These are phyloP conservation scores for Parnassius mnemosyne DNA, from an alignment of 2,888 invertebrate species.

Conservation along the genomic window DNA sequence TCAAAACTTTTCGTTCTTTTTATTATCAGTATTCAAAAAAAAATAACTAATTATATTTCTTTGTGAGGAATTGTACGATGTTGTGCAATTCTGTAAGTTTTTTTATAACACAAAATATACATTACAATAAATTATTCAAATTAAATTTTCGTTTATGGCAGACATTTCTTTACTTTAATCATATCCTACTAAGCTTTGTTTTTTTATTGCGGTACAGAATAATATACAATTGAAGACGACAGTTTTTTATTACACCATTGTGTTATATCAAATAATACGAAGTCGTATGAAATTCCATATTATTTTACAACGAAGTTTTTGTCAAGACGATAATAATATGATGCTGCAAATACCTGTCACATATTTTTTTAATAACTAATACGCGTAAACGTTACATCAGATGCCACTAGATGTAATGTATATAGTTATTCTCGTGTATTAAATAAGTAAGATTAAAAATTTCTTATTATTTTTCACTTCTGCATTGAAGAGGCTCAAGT, in stretches of 20 bases:
- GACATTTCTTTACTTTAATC: conserved; percentile 20
- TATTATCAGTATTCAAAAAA: too few relatives aligned
- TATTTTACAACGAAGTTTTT: conserved; percentile 14
- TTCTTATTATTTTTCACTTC: too few relatives aligned
- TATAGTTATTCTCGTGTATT: too few relatives aligned
- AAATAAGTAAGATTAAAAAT: too few relatives aligned
- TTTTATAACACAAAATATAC: conserved; percentile 1
- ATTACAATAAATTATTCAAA: conserved; percentile 14
- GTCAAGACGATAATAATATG: conserved; percentile 9
- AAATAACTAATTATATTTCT: too few relatives aligned
- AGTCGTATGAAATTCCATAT: conserved; percentile 10
- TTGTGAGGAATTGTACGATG: too few relatives aligned
- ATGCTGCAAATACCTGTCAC: neutral
- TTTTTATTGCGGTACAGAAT: conserved; percentile 20
- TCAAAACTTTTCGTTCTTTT: too few relatives aligned
- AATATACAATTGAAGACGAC: conserved; percentile 24
- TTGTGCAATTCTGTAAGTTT: too few relatives aligned
- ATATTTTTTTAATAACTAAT: too few relatives aligned
- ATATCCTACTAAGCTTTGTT: conserved; percentile 21
- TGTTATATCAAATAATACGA: conserved; percentile 23
- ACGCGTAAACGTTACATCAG: too few relatives aligned
- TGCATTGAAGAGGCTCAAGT: too few relatives aligned
- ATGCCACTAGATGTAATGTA: too few relatives aligned
- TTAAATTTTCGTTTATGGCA: conserved; percentile 21
- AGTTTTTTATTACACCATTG: conserved; percentile 23